A percentile compares a stretch with the other conserved stretches of the same genome.
Evolutionary conservation across 1,140 invertebrate species (phyloP).

Genomic region (Coboldia fuscipes): DNA sequence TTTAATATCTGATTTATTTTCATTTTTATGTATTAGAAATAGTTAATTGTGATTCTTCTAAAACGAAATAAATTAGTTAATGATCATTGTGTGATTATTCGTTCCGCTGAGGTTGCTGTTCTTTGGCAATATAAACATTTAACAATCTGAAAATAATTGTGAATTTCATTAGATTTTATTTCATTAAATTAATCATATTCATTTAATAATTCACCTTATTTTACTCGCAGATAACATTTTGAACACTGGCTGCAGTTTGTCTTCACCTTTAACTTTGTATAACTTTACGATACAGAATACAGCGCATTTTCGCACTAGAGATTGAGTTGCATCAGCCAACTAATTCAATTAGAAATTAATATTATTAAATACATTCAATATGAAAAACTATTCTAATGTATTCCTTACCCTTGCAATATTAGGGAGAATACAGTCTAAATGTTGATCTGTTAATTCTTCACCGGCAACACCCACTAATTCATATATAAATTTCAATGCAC

Average conservation of each 20-base stretch:
- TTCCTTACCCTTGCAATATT: conserved; percentile 52
- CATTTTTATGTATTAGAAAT: no score
- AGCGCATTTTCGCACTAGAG: conserved; percentile 76
- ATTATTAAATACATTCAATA: conserved; percentile 6
- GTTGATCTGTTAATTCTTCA: conserved; percentile 43
- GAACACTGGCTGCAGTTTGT: conserved; percentile 55
- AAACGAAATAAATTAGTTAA: no score
- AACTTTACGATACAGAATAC: conserved; percentile 92
- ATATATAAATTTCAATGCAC: conserved; percentile 81
- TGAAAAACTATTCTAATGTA: conserved; percentile 1
- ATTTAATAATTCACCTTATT: conserved; percentile 23
- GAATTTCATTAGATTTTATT: neutral
- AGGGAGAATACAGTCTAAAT: conserved; percentile 64
- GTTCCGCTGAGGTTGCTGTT: neutral
- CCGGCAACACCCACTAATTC: conserved; percentile 57
- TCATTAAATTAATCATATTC: neutral
- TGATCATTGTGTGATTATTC: no score
- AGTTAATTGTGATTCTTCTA: no score
- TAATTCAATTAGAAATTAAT: conserved; percentile 14
- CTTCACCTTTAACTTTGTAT: conserved; percentile 67
- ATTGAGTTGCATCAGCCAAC: conserved; percentile 72
- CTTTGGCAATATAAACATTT: conserved; percentile 3
- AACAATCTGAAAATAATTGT: neutral
- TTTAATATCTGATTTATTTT: no score
- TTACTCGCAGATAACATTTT: conserved; percentile 64